Percentiles rank a stretch among this genome's conserved stretches.
Evolutionary conservation across 2,888 invertebrate species (phyloP).

Genomic region (Lypha dubia): DNA sequence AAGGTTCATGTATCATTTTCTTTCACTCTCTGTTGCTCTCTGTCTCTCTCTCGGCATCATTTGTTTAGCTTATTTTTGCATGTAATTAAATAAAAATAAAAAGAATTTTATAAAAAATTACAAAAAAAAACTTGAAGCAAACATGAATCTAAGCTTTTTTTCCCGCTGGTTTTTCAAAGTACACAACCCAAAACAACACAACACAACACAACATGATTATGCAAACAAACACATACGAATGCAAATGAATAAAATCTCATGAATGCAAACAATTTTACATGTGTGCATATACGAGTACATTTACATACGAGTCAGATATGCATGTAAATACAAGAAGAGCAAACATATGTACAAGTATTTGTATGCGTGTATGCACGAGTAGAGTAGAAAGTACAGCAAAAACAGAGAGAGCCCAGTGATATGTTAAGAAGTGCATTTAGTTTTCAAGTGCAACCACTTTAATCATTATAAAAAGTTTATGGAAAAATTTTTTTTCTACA

Average conservation of each 20-base stretch:
- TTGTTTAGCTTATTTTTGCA: background rate
- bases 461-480: slow-evolving; percentile 60
- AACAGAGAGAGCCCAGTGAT: slow-evolving; percentile 54
- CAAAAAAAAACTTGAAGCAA: background rate
- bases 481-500: slow-evolving; percentile 21
- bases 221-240: slow-evolving; percentile 56
- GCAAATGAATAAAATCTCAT: slow-evolving; percentile 20
- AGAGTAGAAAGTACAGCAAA: slow-evolving; percentile 30
- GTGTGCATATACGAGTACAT: background rate
- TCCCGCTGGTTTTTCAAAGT: slow-evolving; percentile 11
- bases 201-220: slow-evolving; percentile 31
- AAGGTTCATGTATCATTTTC: background rate
- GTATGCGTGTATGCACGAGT: background rate
- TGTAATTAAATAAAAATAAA: slow-evolving; percentile 41
- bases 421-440: slow-evolving; percentile 65
- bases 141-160: slow-evolving; percentile 23
- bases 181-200: slow-evolving; percentile 39
- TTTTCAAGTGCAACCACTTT: slow-evolving; percentile 72
- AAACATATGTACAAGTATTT: background rate
- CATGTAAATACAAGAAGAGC: background rate
- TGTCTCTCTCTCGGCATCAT: too few species aligned
- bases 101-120: slow-evolving; percentile 1
- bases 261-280: slow-evolving; percentile 39
- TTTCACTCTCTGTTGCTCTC: background rate
- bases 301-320: too few species aligned